A percentile compares a stretch with the other conserved stretches of the same genome.
These are phyloP conservation scores for Etheostoma cragini DNA, from an alignment of 2,113 vertebrate genomes.

Conservation along the genomic window DNA sequence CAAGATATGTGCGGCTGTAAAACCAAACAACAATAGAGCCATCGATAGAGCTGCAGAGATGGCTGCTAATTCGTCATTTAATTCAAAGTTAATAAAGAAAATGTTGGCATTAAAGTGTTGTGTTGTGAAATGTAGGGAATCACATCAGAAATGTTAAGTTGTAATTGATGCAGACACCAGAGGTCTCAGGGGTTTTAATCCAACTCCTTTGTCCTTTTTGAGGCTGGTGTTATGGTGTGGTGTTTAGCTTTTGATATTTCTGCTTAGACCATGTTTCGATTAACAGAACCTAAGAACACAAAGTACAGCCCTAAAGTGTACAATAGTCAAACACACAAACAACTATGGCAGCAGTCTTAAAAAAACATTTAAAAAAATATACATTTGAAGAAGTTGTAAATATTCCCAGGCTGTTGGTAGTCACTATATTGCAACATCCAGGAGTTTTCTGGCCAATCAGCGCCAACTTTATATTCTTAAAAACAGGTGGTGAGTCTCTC, in stretches of 20 bases:
- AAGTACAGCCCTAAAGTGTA: slow-evolving; percentile 1
- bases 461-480: not conserved
- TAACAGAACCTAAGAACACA: not conserved
- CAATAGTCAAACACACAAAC: not conserved
- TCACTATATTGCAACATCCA: not conserved
- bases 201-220: not conserved
- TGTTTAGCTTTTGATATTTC: not conserved
- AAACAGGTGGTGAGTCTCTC: not conserved
- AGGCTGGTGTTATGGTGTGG: not conserved
- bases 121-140: no score
- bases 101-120: not conserved
- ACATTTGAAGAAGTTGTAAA: not conserved
- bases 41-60: not conserved
- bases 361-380: not conserved
- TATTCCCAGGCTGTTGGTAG: not conserved
- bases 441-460: not conserved
- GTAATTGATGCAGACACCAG: not conserved
- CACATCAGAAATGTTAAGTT: not conserved
- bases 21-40: not conserved
- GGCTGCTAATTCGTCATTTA: not conserved
- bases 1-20: not conserved
- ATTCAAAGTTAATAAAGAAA: not conserved
- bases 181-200: not conserved
- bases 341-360: not conserved
- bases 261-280: not conserved